phyloP scores from a whole-genome alignment of 2,113 vertebrate genomes.

The Lophura nycthemera region DNA sequence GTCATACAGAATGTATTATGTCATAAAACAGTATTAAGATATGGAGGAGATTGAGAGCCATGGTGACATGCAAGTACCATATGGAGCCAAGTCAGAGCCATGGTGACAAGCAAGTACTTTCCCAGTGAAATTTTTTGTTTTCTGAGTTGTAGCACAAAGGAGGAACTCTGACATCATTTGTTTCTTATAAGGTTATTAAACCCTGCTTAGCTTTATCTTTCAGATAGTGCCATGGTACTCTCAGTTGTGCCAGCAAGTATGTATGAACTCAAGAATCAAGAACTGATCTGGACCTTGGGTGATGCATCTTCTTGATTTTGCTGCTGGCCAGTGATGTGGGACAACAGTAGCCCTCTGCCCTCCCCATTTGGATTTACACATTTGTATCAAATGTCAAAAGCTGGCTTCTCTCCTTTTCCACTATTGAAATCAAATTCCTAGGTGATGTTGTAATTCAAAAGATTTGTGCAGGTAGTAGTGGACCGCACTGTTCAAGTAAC shows the following conservation, averaged over 20 bases:
- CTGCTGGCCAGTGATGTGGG: neutral
- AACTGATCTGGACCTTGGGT: neutral
- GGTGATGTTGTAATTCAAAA: neutral
- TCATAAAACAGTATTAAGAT: conserved; percentile 50
- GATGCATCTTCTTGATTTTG: neutral
- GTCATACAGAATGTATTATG: conserved; percentile 49
- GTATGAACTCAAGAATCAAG: neutral
- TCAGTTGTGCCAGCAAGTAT: neutral
- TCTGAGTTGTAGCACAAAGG: neutral
- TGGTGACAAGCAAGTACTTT: neutral
- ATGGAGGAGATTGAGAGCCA: neutral
- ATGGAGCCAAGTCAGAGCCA: neutral
- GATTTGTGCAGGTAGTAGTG: neutral
- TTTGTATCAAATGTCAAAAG: neutral
- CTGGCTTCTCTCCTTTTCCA: neutral
- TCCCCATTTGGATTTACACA: neutral
- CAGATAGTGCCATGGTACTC: fast-evolving
- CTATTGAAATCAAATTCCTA: neutral
- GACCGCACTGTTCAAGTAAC: neutral
- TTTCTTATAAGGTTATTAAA: neutral
- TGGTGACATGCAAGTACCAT: neutral
- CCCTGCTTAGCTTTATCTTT: neutral
- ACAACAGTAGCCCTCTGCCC: neutral
- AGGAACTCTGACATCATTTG: neutral
- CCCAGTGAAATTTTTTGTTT: neutral